Base-by-base conservation (phyloP, 2,113 vertebrate species). In the Daboia siamensis region DNA sequence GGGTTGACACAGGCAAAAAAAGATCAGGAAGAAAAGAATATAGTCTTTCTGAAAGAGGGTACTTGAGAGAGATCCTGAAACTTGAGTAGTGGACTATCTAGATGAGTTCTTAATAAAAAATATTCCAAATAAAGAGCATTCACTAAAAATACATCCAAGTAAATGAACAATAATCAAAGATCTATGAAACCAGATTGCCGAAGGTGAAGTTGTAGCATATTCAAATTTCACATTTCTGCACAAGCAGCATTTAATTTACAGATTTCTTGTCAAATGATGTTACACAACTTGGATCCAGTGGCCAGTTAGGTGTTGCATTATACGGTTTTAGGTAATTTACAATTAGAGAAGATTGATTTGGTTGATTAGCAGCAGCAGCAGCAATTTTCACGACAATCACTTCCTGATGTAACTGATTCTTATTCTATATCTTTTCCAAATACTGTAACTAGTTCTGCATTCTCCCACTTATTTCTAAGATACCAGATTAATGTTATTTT, bases 231-330 rank as follows among this genome's bases (percentile, higher is more conserved):
- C 55, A 90, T 89, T 95, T 89, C 90, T 93, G 48, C 52, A 95
- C 91, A 95, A 93, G 61, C 90, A 93, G 91, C 88, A 93, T 96
- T 95, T 92, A 96, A 91, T 88, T 92, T 93, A 57, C 85, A 91
- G 55, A 29, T 86, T 90, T 26, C n/a, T 93, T 90, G 92, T 94
- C 56, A 94, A 92, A 91, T 92, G 86, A 86, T 91, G 57, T 84
- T 61, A 52, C 74, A 94, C 93, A 96, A 17, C 39, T 85, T 44
- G 51, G 88, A 56, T 93, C 94, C 74, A 90, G 91, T 56, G 92
- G 92, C 0, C 26, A 3, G 94, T 93, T 90, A 48, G 90, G 85
- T 0, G 0, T 94, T 94, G 94, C 90, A 86, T 85, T 90, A 80
- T 91, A 93, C 21, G 39, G 5, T 51, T 85, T 89, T 9, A 90